These are phyloP conservation scores for Calliphora vomitoria DNA, from an alignment of 2,888 invertebrate species.

Conservation along the genomic window DNA sequence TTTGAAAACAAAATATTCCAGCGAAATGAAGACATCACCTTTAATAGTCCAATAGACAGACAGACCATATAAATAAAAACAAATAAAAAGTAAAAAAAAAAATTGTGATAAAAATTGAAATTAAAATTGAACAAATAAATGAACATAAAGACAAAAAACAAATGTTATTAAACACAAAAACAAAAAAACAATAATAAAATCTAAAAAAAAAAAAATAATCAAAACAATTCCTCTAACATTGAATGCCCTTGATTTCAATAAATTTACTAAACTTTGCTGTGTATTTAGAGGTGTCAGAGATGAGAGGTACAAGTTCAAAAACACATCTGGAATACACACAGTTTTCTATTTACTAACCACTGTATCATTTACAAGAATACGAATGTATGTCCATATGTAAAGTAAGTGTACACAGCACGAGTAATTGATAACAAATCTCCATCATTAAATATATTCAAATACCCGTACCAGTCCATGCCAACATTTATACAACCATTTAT, in stretches of 20 bases:
- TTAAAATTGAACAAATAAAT: not conserved
- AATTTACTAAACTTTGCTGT: not conserved
- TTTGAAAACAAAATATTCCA: not conserved
- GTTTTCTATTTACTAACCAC: not conserved
- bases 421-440: conserved; percentile 4
- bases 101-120: not conserved
- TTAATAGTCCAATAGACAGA: not conserved
- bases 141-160: not conserved
- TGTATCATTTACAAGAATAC: not conserved
- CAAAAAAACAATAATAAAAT: not conserved
- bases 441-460: not conserved
- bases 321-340: not conserved
- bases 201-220: not conserved
- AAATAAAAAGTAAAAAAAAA: not conserved
- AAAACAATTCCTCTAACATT: not conserved
- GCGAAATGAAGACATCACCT: not conserved
- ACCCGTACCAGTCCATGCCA: not conserved
- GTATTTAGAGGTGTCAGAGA: no score
- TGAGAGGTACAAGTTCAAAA: not conserved
- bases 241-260: not conserved
- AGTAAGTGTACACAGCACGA: not conserved
- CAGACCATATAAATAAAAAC: not conserved
- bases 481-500: not conserved
- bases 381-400: not conserved
- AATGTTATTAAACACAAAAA: conserved; percentile 1